These are phyloP conservation scores for Tethya wilhelma DNA, from an alignment of 37 sponge, comb jelly and placozoan species.

Conservation along the genomic window DNA sequence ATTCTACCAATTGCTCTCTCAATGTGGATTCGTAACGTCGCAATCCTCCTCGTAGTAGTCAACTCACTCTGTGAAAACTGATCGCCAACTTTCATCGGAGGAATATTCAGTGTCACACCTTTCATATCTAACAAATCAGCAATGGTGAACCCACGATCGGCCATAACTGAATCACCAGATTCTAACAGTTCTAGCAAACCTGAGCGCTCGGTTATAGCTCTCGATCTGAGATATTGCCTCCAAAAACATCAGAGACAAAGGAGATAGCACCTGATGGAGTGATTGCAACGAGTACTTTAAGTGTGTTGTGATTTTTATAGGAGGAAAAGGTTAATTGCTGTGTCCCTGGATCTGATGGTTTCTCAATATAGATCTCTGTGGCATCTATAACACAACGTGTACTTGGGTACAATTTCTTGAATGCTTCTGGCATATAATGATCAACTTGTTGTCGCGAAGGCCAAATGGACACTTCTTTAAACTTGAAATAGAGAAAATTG, in stretches of 20 bases:
- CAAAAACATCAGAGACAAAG: slow-evolving; percentile 47
- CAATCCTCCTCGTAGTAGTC: slow-evolving; percentile 32
- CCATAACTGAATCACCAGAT: slow-evolving; percentile 60
- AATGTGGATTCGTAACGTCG: slow-evolving; percentile 60
- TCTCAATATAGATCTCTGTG: slow-evolving; percentile 46
- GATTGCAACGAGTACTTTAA: slow-evolving; percentile 60
- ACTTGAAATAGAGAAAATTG: too few relatives aligned
- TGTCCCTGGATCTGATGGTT: slow-evolving; percentile 13
- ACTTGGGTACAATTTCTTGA: slow-evolving; percentile 31
- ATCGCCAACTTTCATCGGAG: slow-evolving; percentile 14
- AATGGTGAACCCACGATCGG: slow-evolving; percentile 68
- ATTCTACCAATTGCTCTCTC: slow-evolving; percentile 61
- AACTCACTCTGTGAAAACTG: slow-evolving; percentile 37
- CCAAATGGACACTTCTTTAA: slow-evolving; percentile 25
- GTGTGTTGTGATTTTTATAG: too few relatives aligned
- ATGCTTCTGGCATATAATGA: slow-evolving; percentile 13
- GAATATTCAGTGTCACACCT: not conserved
- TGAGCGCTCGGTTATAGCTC: slow-evolving; percentile 13
- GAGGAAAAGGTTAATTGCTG: slow-evolving; percentile 54
- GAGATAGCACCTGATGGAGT: slow-evolving; percentile 46
- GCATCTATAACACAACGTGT: slow-evolving; percentile 39
- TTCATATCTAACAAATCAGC: too few relatives aligned
- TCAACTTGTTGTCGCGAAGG: slow-evolving; percentile 21
- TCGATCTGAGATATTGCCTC: slow-evolving; percentile 59
- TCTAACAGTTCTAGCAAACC: slow-evolving; percentile 52